These are phyloP conservation scores for Paramisgurnus dabryanus DNA, from an alignment of 2,113 vertebrate species.

Conservation along the genomic window DNA sequence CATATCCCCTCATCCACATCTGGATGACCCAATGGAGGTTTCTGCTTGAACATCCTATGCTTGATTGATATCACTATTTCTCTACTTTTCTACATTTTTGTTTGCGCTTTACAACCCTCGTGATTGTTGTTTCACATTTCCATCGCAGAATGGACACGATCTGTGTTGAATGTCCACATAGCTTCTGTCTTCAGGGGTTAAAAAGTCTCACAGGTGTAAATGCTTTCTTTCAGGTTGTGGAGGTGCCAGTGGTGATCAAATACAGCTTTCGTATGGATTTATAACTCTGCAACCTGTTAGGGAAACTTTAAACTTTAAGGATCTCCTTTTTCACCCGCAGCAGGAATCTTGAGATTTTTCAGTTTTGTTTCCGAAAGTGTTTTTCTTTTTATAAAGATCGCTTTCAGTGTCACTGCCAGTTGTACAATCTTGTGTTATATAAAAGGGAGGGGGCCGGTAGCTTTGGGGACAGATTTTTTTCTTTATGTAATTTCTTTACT, in stretches of 20 bases:
- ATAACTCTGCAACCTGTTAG: slow-evolving; percentile 49
- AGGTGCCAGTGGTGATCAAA: slow-evolving; percentile 66
- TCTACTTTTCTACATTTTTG: not conserved
- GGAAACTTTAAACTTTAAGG: slow-evolving; percentile 18
- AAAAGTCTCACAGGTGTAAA: slow-evolving; percentile 58
- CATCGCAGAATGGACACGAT: not conserved
- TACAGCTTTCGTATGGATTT: slow-evolving; percentile 62
- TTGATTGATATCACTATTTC: not conserved
- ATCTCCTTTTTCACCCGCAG: slow-evolving; percentile 61
- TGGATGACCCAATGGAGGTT: not conserved
- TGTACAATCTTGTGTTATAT: slow-evolving; percentile 60
- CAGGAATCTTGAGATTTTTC: slow-evolving; percentile 46
- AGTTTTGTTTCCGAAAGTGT: slow-evolving; percentile 36
- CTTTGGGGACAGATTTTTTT: not conserved
- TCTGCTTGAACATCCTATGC: not conserved
- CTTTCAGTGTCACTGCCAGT: slow-evolving; percentile 65
- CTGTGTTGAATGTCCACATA: not conserved
- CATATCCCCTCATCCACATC: not conserved
- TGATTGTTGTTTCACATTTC: no score
- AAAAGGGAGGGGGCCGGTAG: slow-evolving; percentile 16
- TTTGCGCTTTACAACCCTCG: not conserved
- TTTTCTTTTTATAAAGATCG: slow-evolving; percentile 40
- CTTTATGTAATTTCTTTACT: slow-evolving; percentile 56
- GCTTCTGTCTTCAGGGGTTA: not conserved
- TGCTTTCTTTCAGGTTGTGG: slow-evolving; percentile 67